These are phyloP conservation scores for Scolopax mira DNA, from an alignment of 2,113 vertebrate species.

Conservation along the genomic window DNA sequence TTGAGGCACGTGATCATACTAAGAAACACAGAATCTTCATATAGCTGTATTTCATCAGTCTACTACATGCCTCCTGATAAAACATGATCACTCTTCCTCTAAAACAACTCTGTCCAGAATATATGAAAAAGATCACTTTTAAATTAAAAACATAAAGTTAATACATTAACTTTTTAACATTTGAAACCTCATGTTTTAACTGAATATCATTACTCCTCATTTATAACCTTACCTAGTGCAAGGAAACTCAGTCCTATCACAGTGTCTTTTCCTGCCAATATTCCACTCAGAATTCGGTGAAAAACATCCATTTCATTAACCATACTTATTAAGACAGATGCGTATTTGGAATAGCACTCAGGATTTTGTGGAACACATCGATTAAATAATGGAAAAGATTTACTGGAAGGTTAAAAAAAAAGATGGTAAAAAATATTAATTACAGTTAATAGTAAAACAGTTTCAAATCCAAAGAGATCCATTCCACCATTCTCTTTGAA, in stretches of 20 bases:
- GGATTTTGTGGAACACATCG: conserved; percentile 77
- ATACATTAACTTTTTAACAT: neutral
- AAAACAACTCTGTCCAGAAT: neutral
- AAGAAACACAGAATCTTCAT: neutral
- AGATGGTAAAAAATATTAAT: neutral
- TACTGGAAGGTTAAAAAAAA: conserved; percentile 65
- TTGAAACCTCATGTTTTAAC: neutral
- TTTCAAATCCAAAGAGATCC: neutral
- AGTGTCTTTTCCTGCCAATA: conserved; percentile 76
- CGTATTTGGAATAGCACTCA: conserved; percentile 77
- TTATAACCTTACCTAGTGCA: conserved; percentile 73
- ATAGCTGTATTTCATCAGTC: neutral
- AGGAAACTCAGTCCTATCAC: conserved; percentile 74
- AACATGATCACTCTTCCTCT: neutral
- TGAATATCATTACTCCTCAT: neutral
- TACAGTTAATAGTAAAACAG: neutral
- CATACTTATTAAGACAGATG: conserved; percentile 63
- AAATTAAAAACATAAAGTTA: neutral
- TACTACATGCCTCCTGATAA: neutral
- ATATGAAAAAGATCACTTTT: neutral
- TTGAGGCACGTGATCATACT: neutral
- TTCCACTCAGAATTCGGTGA: conserved; percentile 74
- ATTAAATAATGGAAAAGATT: conserved; percentile 78
- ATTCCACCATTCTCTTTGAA: neutral
- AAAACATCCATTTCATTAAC: conserved; percentile 75